Percentiles rank a stretch among this genome's conserved stretches.
Conservation (phyloP, 2,888 invertebrate species). For the Scaptomyza parva region DNA sequence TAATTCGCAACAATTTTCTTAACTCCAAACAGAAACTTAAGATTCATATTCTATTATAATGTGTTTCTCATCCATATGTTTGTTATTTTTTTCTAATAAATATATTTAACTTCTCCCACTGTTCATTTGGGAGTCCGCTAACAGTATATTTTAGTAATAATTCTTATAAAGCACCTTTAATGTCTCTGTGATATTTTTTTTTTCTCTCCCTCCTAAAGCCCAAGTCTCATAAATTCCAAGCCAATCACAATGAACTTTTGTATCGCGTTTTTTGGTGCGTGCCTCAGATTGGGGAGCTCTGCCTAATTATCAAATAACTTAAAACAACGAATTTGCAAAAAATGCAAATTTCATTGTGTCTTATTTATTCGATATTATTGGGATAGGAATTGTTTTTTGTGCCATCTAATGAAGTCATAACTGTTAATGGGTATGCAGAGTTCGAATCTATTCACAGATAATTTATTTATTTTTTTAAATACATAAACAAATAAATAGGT, state of each 20-base stretch:
- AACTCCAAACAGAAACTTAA: too few species aligned
- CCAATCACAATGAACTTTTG: constrained; percentile 60
- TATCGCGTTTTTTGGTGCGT: constrained; percentile 30
- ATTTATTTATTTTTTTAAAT: constrained; percentile 54
- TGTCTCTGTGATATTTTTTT: constrained; percentile 9
- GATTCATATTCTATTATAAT: too few species aligned
- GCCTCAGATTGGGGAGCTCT: constrained; percentile 49
- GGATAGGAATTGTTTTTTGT: constrained; percentile 24
- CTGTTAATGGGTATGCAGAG: constrained; percentile 46
- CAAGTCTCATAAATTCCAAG: constrained; percentile 56
- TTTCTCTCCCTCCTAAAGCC: constrained; percentile 14
- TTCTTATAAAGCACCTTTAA: constrained; percentile 10
- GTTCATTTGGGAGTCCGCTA: constrained; percentile 1
- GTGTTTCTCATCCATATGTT: not conserved
- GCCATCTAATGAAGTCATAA: constrained; percentile 67
- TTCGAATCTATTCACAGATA: constrained; percentile 56
- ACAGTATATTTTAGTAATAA: not conserved
- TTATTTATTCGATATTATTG: constrained; percentile 44
- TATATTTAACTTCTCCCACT: constrained; percentile 22
- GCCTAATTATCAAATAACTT: constrained; percentile 69
- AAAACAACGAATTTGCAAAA: constrained; percentile 51
- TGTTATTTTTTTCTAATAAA: not conserved
- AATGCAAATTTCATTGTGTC: constrained; percentile 45
- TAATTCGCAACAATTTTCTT: too few species aligned
- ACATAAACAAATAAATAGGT: constrained; percentile 11